Evolutionary conservation across 1,140 invertebrate genomes (phyloP).

Genomic region (Euschistus heros): DNA sequence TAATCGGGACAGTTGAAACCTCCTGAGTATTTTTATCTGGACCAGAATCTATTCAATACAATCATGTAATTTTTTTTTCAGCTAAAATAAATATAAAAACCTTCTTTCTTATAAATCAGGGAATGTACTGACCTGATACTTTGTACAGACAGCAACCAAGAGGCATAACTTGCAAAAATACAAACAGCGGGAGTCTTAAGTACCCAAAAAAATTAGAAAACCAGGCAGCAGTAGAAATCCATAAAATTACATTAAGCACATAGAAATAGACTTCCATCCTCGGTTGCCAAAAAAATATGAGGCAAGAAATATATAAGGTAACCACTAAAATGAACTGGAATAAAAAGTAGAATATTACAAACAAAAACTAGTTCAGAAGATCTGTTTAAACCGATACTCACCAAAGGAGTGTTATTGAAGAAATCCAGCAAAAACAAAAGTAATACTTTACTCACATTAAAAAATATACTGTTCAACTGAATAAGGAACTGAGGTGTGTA

Average conservation of each 20-base stretch:
- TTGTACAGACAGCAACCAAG: constrained; percentile 2
- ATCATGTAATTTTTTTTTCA: too few species aligned
- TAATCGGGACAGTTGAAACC: too few species aligned
- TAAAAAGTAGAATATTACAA: neutral
- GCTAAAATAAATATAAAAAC: too few species aligned
- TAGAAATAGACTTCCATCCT: constrained; percentile 14
- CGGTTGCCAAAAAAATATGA: constrained; percentile 23
- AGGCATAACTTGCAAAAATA: constrained; percentile 21
- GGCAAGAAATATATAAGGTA: constrained; percentile 9
- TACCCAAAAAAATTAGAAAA: constrained; percentile 23
- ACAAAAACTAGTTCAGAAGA: neutral
- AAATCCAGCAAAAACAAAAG: constrained; percentile 31
- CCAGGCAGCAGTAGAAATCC: constrained; percentile 21
- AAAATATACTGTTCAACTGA: constrained; percentile 31
- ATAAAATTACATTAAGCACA: constrained; percentile 16
- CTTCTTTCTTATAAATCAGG: too few species aligned
- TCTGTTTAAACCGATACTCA: constrained; percentile 1
- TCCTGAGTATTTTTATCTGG: too few species aligned
- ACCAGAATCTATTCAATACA: too few species aligned
- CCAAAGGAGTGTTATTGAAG: constrained; percentile 29
- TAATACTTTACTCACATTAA: constrained; percentile 32
- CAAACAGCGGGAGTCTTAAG: constrained; percentile 18
- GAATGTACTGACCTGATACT: too few species aligned
- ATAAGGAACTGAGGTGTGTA: constrained; percentile 44
- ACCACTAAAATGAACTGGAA: constrained; percentile 21